These are phyloP conservation scores for Eilema sororculum DNA, from an alignment of 2,888 invertebrate genomes.

Conservation along the genomic window DNA sequence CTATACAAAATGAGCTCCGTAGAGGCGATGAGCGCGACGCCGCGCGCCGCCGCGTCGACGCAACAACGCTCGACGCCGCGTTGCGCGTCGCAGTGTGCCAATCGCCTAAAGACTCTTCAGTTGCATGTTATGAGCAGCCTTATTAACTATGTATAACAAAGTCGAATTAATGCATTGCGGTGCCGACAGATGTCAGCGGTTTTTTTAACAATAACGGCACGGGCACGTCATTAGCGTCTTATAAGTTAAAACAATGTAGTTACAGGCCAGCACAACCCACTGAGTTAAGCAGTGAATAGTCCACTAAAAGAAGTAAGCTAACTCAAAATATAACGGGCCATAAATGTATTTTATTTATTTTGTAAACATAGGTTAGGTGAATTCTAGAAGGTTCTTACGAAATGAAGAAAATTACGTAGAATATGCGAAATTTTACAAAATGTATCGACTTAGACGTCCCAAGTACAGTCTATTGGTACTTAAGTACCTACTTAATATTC, in stretches of 20 bases:
- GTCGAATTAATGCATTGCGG: conserved; percentile 17
- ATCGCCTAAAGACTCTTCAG: too few relatives aligned
- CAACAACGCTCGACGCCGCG: too few relatives aligned
- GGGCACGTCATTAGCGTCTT: conserved; percentile 47
- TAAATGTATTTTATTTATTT: neutral
- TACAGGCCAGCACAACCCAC: conserved; percentile 7
- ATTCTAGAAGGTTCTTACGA: too few relatives aligned
- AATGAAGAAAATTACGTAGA: too few relatives aligned
- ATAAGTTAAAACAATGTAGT: conserved; percentile 56
- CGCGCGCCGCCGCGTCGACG: too few relatives aligned
- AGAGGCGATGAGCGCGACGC: too few relatives aligned
- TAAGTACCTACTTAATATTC: neutral
- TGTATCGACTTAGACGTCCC: neutral
- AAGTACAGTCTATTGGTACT: too few relatives aligned
- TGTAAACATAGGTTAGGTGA: too few relatives aligned
- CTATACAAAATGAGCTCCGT: too few relatives aligned
- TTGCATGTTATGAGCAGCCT: conserved; percentile 15
- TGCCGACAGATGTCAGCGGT: conserved; percentile 61
- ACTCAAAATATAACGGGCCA: neutral
- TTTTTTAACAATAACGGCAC: conserved; percentile 59
- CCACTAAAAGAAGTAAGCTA: neutral
- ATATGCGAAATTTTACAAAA: neutral
- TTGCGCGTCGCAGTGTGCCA: too few relatives aligned
- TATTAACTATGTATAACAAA: conserved; percentile 16
- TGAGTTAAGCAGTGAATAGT: neutral